Base-by-base conservation (phyloP, 2,797 vertebrate genomes). In the Tolypeutes matacus region DNA sequence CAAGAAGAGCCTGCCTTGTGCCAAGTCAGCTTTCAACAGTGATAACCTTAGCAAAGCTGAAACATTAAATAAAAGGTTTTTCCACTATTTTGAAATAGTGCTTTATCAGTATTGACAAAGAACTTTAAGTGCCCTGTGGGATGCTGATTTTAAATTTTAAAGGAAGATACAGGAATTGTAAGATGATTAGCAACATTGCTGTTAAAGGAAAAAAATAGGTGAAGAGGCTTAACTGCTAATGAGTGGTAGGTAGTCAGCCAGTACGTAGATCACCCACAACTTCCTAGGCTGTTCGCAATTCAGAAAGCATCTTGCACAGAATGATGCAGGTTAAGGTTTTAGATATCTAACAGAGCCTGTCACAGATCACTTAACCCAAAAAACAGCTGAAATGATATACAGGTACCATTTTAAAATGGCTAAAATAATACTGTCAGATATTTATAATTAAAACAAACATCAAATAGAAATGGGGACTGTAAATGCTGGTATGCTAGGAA, bases 21-120 rank as follows among this genome's bases (percentile, higher is more conserved):
- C 97, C 84, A 97, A 95, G 90, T 98, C 98, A 98, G 98, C 98
- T 98, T 95, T 97, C 97, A 97, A 84, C 64, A 97, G 53, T 75
- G 95, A 98, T 97, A 97, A 97, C 95, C 96, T 96, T 92, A 96
- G 95, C 95, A 97, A 96, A 97, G 94, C 85, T 0, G 34, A 97
- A 98, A 96, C 87, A 96, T 75, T 65, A 80, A 95, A 97, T 95
- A 91, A 87, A 95, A 93, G 65, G 51, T 31, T 86, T 82, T 56
- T 51, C 56, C 64, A 64, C 72, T 73, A 34, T 27, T 76, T 89
- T 91, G 49, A 96, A 96, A 96, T 70, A 90, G 46, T 80, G 91
- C 23, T 87, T 90, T 73, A 84, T 75, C 51, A 90, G 27, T 93
- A 95, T 75, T 95, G 60, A 97, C 62, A 70, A 89, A 34, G 27